Evolutionary conservation across 2,797 vertebrate species (phyloP).

Genomic region (Gambelia wislizenii): DNA sequence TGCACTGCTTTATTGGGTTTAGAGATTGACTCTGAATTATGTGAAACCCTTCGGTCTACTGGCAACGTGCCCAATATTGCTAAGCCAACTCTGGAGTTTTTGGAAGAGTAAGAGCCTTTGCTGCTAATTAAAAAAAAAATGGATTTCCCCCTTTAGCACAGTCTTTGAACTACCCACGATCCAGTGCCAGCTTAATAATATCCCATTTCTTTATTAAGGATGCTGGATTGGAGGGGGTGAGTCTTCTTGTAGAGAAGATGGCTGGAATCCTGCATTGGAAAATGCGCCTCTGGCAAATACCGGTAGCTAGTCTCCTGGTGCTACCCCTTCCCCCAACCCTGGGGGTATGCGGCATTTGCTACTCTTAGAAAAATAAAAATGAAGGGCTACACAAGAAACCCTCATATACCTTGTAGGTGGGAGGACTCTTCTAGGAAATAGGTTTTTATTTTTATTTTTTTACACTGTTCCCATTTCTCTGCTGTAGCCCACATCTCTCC

Average conservation of each 20-base stretch:
- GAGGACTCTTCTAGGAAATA: neutral
- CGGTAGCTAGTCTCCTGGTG: too few species aligned
- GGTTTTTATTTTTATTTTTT: too few species aligned
- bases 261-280: neutral
- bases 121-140: neutral
- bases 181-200: neutral
- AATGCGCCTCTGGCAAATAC: too few species aligned
- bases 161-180: too few species aligned
- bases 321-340: too few species aligned
- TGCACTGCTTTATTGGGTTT: neutral
- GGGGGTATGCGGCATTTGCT: neutral
- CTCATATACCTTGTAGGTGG: too few species aligned
- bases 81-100: neutral
- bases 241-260: neutral
- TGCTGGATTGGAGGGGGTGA: neutral
- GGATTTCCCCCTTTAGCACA: neutral
- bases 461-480: neutral
- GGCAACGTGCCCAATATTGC: neutral
- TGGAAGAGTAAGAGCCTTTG: neutral
- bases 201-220: neutral
- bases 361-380: neutral
- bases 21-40: neutral
- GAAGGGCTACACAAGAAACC: neutral
- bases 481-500: neutral
- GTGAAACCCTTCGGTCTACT: rapidly evolving